These are phyloP conservation scores for Clarias platycephalus DNA, from an alignment of 2,797 vertebrate species.

Conservation along the genomic window DNA sequence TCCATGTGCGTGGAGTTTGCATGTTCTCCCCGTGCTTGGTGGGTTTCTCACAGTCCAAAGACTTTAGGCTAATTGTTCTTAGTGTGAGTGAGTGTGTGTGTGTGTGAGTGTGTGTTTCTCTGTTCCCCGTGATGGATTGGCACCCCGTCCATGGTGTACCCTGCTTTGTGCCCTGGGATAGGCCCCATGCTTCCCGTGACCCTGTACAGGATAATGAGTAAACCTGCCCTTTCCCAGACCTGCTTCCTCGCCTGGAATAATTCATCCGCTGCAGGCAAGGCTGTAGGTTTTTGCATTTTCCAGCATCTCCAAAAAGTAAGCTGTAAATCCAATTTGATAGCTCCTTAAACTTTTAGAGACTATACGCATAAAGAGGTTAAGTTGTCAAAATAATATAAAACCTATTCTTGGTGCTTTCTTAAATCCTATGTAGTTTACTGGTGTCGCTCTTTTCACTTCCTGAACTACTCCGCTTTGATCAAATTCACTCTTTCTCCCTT, in stretches of 20 bases:
- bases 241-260: neutral
- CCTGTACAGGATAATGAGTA: too few species aligned
- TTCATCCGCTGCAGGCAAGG: neutral
- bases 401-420: neutral
- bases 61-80: too few species aligned
- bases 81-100: too few species aligned
- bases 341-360: neutral
- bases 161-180: too few species aligned
- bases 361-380: neutral
- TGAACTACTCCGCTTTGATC: conserved; percentile 12
- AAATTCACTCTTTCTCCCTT: conserved; percentile 9
- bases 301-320: neutral
- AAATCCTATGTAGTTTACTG: neutral
- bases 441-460: neutral
- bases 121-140: too few species aligned
- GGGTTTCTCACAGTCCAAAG: too few species aligned
- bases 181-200: too few species aligned
- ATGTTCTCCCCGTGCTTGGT: too few species aligned
- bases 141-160: too few species aligned
- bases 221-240: neutral
- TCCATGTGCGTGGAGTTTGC: too few species aligned
- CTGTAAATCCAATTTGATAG: neutral
- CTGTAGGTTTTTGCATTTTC: neutral
- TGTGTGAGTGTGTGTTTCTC: too few species aligned
- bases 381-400: neutral